Evolutionary conservation across 2,888 invertebrate species (phyloP), one percentile per base, ranked within the genome.

Genomic region (Kryphioiulus occultus): DNA sequence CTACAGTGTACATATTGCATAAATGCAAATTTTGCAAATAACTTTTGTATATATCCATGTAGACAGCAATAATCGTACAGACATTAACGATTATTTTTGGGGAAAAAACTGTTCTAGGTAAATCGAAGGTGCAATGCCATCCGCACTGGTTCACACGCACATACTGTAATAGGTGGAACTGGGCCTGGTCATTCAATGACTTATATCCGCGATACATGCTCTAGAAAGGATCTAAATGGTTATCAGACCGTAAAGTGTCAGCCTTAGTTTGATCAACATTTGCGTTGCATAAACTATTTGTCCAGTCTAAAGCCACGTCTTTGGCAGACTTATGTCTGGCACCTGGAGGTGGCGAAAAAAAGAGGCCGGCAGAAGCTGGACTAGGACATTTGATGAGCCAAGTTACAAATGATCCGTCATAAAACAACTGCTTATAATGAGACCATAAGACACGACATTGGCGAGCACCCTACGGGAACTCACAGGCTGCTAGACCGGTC

Each of bases 401-500:
- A 26, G 30, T 78, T 78, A 78, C 78, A 78, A 78, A 78, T 78
- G 78, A 78, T 78, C 78, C 30, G 78, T 78, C 78, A 78, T 78
- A 30, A 78, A 78, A 78, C 78, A 78, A 78, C 68, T 30, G 78
- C 78, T 78, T 78, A 26, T 78, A 78, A 78, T 78, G 78, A 78
- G 78, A 78, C 30, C 78, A 78, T 78, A 78, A 78, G 78, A 30
- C 30, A 78, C 78, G 78, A 78, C 78, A 78, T 78, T 78, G 78
- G 15, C 30, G 78, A 78, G 15, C 26, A 78, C 22, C 68, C 78
- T 78, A 78, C 78, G 78, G 78, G 78, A 78, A 30, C 30, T 78
- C 78, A 26, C 22, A 30, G 1, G 53, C 30, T 78, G 78, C 78
- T 26, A 78, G 78, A 78, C 78, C 78, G 78, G 78, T 78, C 78